Evolutionary conservation across 2,797 vertebrate genomes (phyloP).

Genomic region (Macropodus opercularis): DNA sequence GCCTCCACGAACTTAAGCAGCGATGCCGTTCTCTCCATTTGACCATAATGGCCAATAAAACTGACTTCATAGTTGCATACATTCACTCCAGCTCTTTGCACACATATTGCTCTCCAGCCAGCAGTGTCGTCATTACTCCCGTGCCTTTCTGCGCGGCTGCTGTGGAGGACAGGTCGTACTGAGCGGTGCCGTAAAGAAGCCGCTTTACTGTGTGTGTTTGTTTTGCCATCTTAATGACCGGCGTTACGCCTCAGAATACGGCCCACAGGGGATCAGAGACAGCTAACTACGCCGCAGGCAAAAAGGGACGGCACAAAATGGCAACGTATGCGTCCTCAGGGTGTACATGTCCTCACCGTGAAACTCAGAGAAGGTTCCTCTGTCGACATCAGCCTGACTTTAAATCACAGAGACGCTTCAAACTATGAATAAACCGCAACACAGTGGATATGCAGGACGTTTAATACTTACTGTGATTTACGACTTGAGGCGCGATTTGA

Average conservation of each 20-base stretch:
- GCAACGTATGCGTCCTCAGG: conserved; percentile 26
- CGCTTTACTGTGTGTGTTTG: conserved; percentile 76
- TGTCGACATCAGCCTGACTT: too few relatives aligned
- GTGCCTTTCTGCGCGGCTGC: conserved; percentile 54
- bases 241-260: conserved; percentile 71
- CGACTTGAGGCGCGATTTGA: neutral
- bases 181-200: conserved; percentile 68
- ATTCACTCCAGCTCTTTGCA: conserved; percentile 69
- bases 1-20: conserved; percentile 70
- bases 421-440: neutral
- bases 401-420: neutral
- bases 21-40: conserved; percentile 59
- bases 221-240: conserved; percentile 75
- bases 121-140: conserved; percentile 48
- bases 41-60: conserved; percentile 73
- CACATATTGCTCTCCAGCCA: conserved; percentile 57
- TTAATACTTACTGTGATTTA: neutral
- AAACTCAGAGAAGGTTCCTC: neutral
- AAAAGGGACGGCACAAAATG: conserved; percentile 8
- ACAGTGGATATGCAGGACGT: too few relatives aligned
- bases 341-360: conserved; percentile 3
- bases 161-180: conserved; percentile 64
- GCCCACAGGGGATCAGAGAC: conserved; percentile 51
- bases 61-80: conserved; percentile 68
- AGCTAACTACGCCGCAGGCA: conserved; percentile 54